phyloP scores from a whole-genome alignment of 2,113 vertebrate species.

The Vombatus ursinus region DNA sequence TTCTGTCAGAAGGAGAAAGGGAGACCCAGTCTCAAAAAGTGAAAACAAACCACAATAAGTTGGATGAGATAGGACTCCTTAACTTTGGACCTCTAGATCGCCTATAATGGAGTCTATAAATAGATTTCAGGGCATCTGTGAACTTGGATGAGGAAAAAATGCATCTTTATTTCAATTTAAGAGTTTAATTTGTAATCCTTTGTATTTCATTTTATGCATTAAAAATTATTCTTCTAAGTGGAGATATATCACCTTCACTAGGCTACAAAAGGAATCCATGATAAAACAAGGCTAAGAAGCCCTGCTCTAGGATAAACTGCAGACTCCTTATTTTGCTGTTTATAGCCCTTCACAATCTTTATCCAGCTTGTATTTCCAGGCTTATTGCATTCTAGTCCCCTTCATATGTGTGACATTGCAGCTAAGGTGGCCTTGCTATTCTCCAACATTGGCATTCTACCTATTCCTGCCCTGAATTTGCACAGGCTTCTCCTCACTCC shows the following conservation, averaged over 20 bases:
- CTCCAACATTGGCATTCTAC: neutral
- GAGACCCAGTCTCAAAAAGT: neutral
- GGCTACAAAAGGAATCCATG: neutral
- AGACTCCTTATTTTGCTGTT: neutral
- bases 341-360: neutral
- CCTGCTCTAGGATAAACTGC: neutral
- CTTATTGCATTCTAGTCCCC: neutral
- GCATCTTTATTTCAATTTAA: neutral
- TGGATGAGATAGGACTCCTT: neutral
- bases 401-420: neutral
- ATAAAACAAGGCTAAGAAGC: neutral
- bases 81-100: neutral
- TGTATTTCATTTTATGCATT: neutral
- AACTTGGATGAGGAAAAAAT: neutral
- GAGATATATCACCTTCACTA: neutral
- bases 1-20: neutral
- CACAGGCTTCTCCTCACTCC: neutral
- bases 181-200: neutral
- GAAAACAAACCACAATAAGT: neutral
- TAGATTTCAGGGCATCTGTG: neutral
- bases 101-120: neutral
- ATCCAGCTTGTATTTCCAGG: neutral
- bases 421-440: neutral
- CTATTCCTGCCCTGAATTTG: neutral
- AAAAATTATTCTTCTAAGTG: neutral